Base-by-base conservation (phyloP, 2,888 invertebrate genomes). In the Xestobium rufovillosum region DNA sequence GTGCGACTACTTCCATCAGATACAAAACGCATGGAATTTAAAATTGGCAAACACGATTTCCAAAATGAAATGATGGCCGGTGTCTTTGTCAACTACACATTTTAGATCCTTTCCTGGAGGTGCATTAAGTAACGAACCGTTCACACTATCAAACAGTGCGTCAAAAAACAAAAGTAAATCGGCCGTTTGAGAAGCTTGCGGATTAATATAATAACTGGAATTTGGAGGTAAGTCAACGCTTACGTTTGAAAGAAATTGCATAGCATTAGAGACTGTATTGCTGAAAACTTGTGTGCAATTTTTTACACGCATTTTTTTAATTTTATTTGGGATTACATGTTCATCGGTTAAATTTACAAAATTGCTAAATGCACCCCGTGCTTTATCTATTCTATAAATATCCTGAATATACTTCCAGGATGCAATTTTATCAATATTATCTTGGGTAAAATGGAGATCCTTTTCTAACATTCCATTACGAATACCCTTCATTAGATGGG, bases 281-380 rank as follows among this genome's bases (percentile, higher is more conserved):
- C 39, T 40, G 28, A 47, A 47, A 3, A 47, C 45, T 32, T 47
- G 47, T 3, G 41, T 44, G 27, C 44, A 43, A 28, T 44, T 33
- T 32, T 41, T 42, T 8, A 38, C 39, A 4, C 26, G 39, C 41
- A 42, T 40, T 45, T 44, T 48, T 33, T 35, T 34, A 16, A 45
- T 43, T 39, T 42, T 41, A 12, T 26, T 12, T 4, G 38, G 42
- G 6, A 38, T 13, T 3, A 44, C 32, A 31, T 48, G 45, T 13
- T 37, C 32, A 15, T 47, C 43, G n/a, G 42, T 47, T 15, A 48
- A 14, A 17, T 44, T 43, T 9, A n/a, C n/a, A 23, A 44, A 36
- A 16, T 34, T 27, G 25, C 41, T 34, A 28, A 36, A 41, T 4
- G 14, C 4, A 13, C 44, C 40, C 10, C 27, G 29, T 14, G 16